Base-by-base conservation (phyloP, 2,888 invertebrate genomes). In the Orthosia incerta region DNA sequence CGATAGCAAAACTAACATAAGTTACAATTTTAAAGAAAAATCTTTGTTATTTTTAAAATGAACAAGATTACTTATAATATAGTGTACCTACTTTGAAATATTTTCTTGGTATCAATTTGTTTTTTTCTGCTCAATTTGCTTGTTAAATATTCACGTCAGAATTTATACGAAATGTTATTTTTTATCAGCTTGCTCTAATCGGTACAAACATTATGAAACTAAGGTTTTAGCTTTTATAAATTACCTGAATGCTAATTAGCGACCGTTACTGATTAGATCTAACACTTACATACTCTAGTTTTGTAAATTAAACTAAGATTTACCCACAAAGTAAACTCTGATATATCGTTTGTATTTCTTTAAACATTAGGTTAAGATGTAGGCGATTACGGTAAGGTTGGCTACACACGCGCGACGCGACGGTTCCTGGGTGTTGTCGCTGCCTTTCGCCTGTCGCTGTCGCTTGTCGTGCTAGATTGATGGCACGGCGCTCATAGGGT, bases 361-460 rank as follows among this genome's bases (percentile, higher is more conserved):
- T 45, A 60, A 78, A 26, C 31, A 66, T 63, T 64, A 50, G 26
- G 23, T 26, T 50, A 23, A 23, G 51, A 50, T 62, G 53, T 71
- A 57, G 46, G 26, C n/a, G 64, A 70, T 62, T 60, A 70, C 51
- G 18, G 13, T 72, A 65, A 71, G 66, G 73, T 20, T 46, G 31
- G 64, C 71, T 48, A 12, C 71, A 64, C 53, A 46, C 65, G 60
- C 61, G 53, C 70, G 74, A 76, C 57, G 56, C 13, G 23, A 15
- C 18, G 51, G n/a, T 60, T 85, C 63, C 69, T 66, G 83, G 76
- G 71, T 67, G 79, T 59, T 61, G 80, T 62, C 59, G 57, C 50
- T 63, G 50, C 46, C 53, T 61, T 59, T 56, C 45, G 70, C 72
- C 16, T 60, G 71, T 75, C 72, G 60, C 51, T 9, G 55, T 65